Percentiles rank a stretch among this genome's conserved stretches.
phyloP scores from a whole-genome alignment of 2,888 invertebrate species.

The Pocota personata region DNA sequence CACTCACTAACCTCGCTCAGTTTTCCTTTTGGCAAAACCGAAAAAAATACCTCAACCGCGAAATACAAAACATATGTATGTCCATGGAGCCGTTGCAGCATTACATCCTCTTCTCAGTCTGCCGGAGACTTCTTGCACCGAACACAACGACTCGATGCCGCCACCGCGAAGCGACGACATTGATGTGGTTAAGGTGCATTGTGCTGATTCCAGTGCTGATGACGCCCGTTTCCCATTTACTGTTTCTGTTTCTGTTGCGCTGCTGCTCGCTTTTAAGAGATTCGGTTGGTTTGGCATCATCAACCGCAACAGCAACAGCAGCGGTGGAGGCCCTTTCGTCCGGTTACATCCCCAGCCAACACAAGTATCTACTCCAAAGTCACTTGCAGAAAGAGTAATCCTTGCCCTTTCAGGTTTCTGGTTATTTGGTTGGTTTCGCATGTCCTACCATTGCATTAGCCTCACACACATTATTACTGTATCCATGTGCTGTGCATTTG shows the following conservation, averaged over 20 bases:
- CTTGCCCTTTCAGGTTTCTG: constrained; percentile 69
- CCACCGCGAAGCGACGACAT: constrained; percentile 63
- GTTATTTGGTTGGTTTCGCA: constrained; percentile 70
- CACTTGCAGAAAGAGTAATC: constrained; percentile 68
- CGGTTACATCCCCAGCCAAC: constrained; percentile 46
- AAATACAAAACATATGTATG: constrained; percentile 71
- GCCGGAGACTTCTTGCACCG: constrained; percentile 20
- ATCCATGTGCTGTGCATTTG: constrained; percentile 38
- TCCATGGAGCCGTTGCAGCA: constrained; percentile 56
- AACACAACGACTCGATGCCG: constrained; percentile 6
- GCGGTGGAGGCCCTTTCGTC: constrained; percentile 58
- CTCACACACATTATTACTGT: background rate
- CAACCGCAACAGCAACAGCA: constrained; percentile 45
- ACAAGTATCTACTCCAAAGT: constrained; percentile 43
- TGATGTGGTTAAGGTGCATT: constrained; percentile 73
- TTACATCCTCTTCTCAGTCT: constrained; percentile 48
- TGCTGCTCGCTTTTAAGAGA: constrained; percentile 21
- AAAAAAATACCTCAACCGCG: constrained; percentile 63
- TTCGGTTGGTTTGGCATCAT: constrained; percentile 69
- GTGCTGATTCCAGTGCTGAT: constrained; percentile 66
- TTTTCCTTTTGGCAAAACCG: constrained; percentile 43
- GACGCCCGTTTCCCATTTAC: constrained; percentile 67
- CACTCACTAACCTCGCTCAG: constrained; percentile 6
- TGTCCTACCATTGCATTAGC: constrained; percentile 60
- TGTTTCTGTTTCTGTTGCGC: constrained; percentile 21